A percentile compares a stretch with the other conserved stretches of the same genome.
Evolutionary conservation across 2,888 invertebrate genomes (phyloP).

Genomic region (Archaeoteleia sp.): DNA sequence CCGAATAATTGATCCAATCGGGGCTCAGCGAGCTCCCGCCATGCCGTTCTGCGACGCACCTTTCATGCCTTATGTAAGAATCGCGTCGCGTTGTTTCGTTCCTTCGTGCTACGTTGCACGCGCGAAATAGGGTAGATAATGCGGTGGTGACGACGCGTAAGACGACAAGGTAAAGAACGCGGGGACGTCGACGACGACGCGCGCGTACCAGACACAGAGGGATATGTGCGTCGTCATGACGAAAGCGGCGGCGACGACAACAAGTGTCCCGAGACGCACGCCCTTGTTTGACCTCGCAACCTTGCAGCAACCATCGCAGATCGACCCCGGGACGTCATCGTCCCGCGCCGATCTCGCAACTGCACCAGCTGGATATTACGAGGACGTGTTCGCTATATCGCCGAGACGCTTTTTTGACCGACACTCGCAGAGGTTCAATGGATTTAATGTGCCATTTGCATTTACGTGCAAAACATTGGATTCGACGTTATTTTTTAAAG

Average conservation of each 20-base stretch:
- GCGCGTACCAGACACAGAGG: too few species aligned
- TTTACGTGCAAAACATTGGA: too few species aligned
- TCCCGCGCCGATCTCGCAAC: not conserved
- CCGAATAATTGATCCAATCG: constrained; percentile 66
- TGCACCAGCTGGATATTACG: not conserved
- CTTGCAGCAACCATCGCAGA: constrained; percentile 19
- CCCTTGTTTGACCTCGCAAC: constrained; percentile 22
- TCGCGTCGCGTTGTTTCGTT: constrained; percentile 16
- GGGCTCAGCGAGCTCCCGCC: constrained; percentile 61
- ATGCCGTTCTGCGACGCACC: constrained; percentile 55
- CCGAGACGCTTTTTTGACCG: too few species aligned
- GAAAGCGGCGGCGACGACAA: constrained; percentile 52
- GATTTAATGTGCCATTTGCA: too few species aligned
- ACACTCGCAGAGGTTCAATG: too few species aligned
- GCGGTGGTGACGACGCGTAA: constrained; percentile 7
- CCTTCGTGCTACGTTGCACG: constrained; percentile 31
- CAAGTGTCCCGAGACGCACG: constrained; percentile 59
- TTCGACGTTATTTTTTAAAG: too few species aligned
- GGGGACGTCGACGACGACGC: not conserved
- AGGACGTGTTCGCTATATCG: too few species aligned
- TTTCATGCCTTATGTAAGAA: constrained; percentile 58
- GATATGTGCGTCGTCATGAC: constrained; percentile 30
- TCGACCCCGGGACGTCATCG: constrained; percentile 30
- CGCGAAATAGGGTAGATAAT: constrained; percentile 9
- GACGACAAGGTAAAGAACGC: constrained; percentile 18